Evolutionary conservation across 2,888 invertebrate genomes (phyloP), one percentile per base, ranked within the genome.

Genomic region (Sminthurinus aureus): DNA sequence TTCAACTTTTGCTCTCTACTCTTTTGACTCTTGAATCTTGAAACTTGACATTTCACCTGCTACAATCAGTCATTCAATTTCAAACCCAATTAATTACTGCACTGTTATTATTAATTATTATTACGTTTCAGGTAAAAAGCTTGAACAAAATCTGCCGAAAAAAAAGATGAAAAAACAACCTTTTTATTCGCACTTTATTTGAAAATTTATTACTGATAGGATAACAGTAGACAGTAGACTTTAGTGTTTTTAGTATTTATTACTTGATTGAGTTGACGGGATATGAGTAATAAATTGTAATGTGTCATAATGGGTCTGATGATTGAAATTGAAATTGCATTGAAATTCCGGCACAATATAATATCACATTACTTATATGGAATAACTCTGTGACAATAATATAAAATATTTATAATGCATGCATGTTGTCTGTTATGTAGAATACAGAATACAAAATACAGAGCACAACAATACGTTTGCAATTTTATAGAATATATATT

Each of bases 101-200:
- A 38, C 38, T 38, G 6, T 38, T 38, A 6, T 38, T 38, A 38
- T 4, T 38, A 38, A 38, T 38, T 1, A 38, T 6, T 38, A 6
- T 38, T 38, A 6, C 38, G 6, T 38, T 38, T 38, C 38, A 38
- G n/a, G n/a, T 38, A 38, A 38, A 38, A 38, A 38, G n/a, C n/a
- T 38, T 38, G 3, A 38, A 38, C 1, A 38, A 38, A 38, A n/a
- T n/a, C n/a, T n/a, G n/a, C n/a, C 66, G 4, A 6, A 67, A 67
- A 20, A 22, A 12, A n/a, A 11, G 20, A n/a, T 0, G 0, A 64
- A 64, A 64, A 64, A n/a, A 64, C 9, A 22, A 67, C 12, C 67
- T 12, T 22, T 64, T 64, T 58, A 9, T 77, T 78, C 24, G 52
- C 24, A 78, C 38, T 38, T 38, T 38, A 78, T 58, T 78, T 52